Base-by-base conservation (phyloP, 2,888 invertebrate genomes). In the Pheosia tremula region DNA sequence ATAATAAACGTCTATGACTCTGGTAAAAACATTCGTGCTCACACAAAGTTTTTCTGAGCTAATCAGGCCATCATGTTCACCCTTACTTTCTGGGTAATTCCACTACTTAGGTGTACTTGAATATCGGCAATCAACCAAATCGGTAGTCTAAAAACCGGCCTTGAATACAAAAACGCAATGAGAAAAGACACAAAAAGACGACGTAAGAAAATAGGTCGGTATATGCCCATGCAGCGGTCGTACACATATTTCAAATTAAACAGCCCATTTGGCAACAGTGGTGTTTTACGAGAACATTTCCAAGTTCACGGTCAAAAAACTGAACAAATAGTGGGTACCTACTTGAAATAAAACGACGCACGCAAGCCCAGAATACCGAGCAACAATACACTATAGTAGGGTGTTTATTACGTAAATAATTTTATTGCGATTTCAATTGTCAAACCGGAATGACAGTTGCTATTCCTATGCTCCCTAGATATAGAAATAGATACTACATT, bases 271-370 rank as follows among this genome's bases (percentile, higher is more conserved):
- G 59, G 57, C 56, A 61, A 69, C 69, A 57, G 66, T 63, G 66
- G 63, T 9, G 58, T 62, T 74, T 74, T 69, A 70, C 71, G 70
- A 75, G 65, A 69, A 57, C 74, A 70, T 66, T 62, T 61, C 62
- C 77, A 82, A 83, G 83, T 79, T 78, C 81, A 82, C 57, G 80
- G 80, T 66, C 72, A 68, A 62, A 69, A 71, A 62, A 67, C 71
- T 63, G 67, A 69, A 69, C 65, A 68, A 79, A 72, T 66, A 60
- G 58, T 63, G 63, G 24, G 24, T 74, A 72, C 69, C 66, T 58
- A 63, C 54, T 53, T 53, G 50, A 73, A 69, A 73, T 69, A 73
- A 66, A 65, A 59, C 45, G 38, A 43, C 8, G 10, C 9, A 43
- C 43, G 43, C 43, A 43, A 43, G 7, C 10, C 8, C 43, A 43